Evolutionary conservation across 1,140 invertebrate species (phyloP).

Genomic region (Ostrea edulis): DNA sequence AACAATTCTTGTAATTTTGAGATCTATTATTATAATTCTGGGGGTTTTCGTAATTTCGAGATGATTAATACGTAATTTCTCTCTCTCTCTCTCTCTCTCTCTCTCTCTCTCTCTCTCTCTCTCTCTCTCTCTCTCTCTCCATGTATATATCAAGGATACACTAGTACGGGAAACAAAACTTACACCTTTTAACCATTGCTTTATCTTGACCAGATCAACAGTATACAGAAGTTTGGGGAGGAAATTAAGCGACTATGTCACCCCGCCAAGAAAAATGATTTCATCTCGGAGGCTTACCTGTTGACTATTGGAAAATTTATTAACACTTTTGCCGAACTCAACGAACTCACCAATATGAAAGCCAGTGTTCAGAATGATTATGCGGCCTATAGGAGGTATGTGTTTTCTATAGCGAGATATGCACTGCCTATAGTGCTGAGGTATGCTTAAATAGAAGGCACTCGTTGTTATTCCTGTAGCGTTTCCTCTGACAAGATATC

Average conservation of each 20-base stretch:
- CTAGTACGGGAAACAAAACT: no score
- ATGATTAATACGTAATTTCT: no score
- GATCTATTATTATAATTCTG: no score
- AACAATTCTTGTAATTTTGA: no score
- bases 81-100: no score
- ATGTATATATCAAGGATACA: no score
- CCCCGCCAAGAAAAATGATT: constrained; percentile 97
- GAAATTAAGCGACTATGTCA: constrained; percentile 98
- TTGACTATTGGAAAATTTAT: constrained; percentile 98
- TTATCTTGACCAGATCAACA: constrained; percentile 87
- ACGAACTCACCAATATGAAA: constrained; percentile 99
- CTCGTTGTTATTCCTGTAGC: no score
- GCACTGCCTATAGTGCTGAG: neutral
- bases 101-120: no score
- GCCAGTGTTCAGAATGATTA: constrained; percentile 99
- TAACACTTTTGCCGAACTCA: constrained; percentile 99
- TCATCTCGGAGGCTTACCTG: constrained; percentile 98
- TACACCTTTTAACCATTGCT: neutral
- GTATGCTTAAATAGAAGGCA: neutral
- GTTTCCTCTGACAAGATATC: no score
- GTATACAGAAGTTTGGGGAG: constrained; percentile 96
- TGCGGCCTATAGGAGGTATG: constrained; percentile 95
- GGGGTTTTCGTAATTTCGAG: no score
- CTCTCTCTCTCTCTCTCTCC: no score
- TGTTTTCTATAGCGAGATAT: neutral